Base-by-base conservation (phyloP, 1,140 invertebrate genomes). In the Sinella curviseta region DNA sequence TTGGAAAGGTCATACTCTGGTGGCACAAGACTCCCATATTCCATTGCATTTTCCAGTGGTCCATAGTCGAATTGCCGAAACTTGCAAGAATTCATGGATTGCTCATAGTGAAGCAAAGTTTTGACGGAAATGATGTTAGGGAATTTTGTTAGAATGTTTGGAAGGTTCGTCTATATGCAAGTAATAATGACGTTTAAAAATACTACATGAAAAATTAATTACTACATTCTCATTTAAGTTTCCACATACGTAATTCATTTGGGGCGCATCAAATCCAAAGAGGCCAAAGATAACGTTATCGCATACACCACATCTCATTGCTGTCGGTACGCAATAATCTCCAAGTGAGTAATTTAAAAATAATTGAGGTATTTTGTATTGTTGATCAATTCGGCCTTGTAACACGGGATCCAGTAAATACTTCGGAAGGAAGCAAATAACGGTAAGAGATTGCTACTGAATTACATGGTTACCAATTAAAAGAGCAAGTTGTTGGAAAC, bases 21-120 rank as follows among this genome's bases (percentile, higher is more conserved):
- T 20, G 70, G 34, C 8, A 24, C 31, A 16, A 34, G 4, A 3
- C 12, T 28, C 16, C 24, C 24, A 24, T 74, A 74, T 2, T 33
- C 3, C 12, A 31, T 31, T 17, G 16, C 12, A 74, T 74, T 60
- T 17, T 74, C 70, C 31, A 74, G 3, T 4, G 30, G 3, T 31
- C 70, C 70, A 36, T 74, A 74, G 24, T 74, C 34, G 31, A 74
- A 74, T 33, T 74, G 70, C 30, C 24, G 34, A 26, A 74, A 74
- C 12, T 17, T 31, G 34, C 34, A 34, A 24, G 70, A 2, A 2
- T 31, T 28, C 34, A 74, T 74, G 24, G 34, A 8, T 36, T 74
- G 70, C 8, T 8, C 17, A 24, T 34, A 74, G 34, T 74, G 70
- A 17, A 36, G 8, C 24, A 74, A 3, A 26, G 33, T 54, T 60